Base-by-base conservation (phyloP, 2,113 vertebrate species). In the Cyprichromis sp. region DNA sequence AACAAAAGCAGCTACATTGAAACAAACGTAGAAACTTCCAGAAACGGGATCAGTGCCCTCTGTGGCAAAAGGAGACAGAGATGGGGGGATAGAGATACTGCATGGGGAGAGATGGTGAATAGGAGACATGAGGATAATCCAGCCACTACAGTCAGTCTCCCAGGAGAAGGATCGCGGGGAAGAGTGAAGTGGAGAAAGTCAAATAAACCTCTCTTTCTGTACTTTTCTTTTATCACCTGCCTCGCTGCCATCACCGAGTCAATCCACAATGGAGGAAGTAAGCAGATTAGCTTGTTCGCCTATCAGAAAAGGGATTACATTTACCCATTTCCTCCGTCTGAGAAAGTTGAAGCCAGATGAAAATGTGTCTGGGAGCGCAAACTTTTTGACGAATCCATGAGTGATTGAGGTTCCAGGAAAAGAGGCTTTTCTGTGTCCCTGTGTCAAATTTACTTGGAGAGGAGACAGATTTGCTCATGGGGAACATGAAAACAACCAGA, bases 211-310 rank as follows among this genome's bases (percentile, higher is more conserved):
- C 80, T 90, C 57, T 81, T 88, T 89, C 83, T 84, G 24, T 80
- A 82, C 76, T 88, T 83, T 92, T 85, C 88, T 90, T 93, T 94
- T 91, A 93, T 95, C 95, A 91, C 86, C 85, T 92, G 92, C 89
- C 82, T 90, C 84, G 84, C 87, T 87, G 89, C 88, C 91, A 88
- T 94, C 88, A 8, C 84, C 1, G 10, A 90, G 88, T 92, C 91
- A 78, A 89, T 87, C 87, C 94, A 94, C 91, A 91, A 92, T 86
- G 85, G 91, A 73, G 82, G 55, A 78, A 91, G 84, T 91, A 93
- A 95, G 88, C 86, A 94, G 95, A 96, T 95, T 93, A 95, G 92
- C 91, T 89, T 88, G 92, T 91, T 93, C 50, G 38, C 45, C 87
- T 93, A 91, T 95, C 93, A 92, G 88, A 91, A 87, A 88, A 80